Evolutionary conservation across 2,888 invertebrate genomes (phyloP).

Genomic region (Drosophila infuscata): DNA sequence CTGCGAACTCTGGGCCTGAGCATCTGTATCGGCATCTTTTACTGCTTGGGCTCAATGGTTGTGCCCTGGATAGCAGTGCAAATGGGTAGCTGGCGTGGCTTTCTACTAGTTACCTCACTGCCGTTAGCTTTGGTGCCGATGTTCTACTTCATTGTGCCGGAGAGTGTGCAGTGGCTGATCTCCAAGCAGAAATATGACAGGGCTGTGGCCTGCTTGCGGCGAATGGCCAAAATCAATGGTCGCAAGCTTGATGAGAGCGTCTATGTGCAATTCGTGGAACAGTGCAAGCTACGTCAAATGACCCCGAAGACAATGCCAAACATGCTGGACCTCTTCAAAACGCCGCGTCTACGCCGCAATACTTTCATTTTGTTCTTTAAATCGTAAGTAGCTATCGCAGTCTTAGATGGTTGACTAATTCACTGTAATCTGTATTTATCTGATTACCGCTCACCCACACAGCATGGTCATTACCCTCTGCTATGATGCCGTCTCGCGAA

Average conservation of each 20-base stretch:
- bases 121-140: conserved; percentile 85
- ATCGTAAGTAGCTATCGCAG: conserved; percentile 86
- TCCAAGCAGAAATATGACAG: conserved; percentile 86
- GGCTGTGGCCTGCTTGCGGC: conserved; percentile 86
- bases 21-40: conserved; percentile 87
- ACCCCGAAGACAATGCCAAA: conserved; percentile 74
- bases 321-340: conserved; percentile 86
- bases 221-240: conserved; percentile 86
- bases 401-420: background rate
- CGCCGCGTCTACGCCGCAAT: conserved; percentile 86
- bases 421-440: conserved; percentile 1
- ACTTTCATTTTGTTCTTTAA: conserved; percentile 86
- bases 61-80: conserved; percentile 86
- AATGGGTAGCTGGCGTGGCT: conserved; percentile 86
- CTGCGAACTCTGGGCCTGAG: conserved; percentile 87
- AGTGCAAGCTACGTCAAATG: conserved; percentile 72
- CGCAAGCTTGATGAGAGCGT: conserved; percentile 83
- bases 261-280: conserved; percentile 75
- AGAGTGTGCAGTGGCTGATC: conserved; percentile 88
- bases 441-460: conserved; percentile 24
- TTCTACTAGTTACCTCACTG: conserved; percentile 86
- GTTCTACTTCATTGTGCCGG: conserved; percentile 87
- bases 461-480: conserved; percentile 88
- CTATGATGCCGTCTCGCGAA: conserved; percentile 87
- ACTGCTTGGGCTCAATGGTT: conserved; percentile 86